Percentiles rank a stretch among this genome's conserved stretches.
These are phyloP conservation scores for Periphyllus acericola DNA, from an alignment of 2,888 invertebrate genomes.

Conservation along the genomic window DNA sequence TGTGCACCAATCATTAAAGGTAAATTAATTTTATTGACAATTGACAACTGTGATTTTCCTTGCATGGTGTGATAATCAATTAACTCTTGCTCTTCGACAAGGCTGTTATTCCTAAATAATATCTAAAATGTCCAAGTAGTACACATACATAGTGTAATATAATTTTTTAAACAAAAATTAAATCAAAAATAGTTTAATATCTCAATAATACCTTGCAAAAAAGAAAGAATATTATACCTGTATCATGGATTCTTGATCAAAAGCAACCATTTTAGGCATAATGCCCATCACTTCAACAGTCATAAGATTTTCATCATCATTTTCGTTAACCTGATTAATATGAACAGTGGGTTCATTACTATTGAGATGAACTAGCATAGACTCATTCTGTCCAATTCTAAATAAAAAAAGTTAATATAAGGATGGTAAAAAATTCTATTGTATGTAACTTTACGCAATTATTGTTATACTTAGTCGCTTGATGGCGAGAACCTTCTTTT, in stretches of 20 bases:
- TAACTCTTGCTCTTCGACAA: conserved; percentile 17
- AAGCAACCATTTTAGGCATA: conserved; percentile 48
- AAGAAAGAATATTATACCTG: background rate
- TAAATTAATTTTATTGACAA: conserved; percentile 24
- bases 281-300: conserved; percentile 38
- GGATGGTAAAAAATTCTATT: background rate
- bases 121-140: conserved; percentile 15
- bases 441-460: background rate
- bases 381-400: background rate
- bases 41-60: conserved; percentile 36
- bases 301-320: conserved; percentile 1
- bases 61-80: conserved; percentile 34
- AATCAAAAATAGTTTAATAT: background rate
- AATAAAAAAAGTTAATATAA: background rate
- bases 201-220: background rate
- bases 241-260: conserved; percentile 16
- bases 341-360: background rate
- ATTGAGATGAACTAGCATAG: background rate
- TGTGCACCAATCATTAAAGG: conserved; percentile 26
- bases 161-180: background rate
- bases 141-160: background rate
- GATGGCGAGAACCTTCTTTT: background rate
- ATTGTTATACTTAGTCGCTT: background rate
- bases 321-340: background rate
- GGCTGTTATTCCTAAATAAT: conserved; percentile 56